Percentiles rank a stretch among this genome's conserved stretches.
phyloP scores from a whole-genome alignment of 1,140 invertebrate genomes.

The Penaeus vannamei region DNA sequence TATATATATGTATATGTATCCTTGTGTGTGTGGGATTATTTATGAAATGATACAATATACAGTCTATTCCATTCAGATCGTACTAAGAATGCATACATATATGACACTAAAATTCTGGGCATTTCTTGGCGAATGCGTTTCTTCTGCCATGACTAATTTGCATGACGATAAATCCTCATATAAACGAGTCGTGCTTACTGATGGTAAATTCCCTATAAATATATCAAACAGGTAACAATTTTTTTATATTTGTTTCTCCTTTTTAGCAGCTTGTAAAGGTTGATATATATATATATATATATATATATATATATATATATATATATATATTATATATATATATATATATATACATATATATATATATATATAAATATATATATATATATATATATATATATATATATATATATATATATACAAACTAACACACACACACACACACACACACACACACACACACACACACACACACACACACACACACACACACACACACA shows the following conservation, averaged over 20 bases:
- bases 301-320: too few relatives aligned
- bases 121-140: too few relatives aligned
- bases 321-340: neutral
- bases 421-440: neutral
- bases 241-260: neutral
- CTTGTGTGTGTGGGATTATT: too few relatives aligned
- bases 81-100: too few relatives aligned
- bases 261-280: neutral
- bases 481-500: neutral
- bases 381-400: constrained; percentile 23
- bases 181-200: too few relatives aligned
- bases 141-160: too few relatives aligned
- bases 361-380: constrained; percentile 13
- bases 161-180: too few relatives aligned
- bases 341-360: constrained; percentile 20
- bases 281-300: neutral
- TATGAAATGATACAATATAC: too few relatives aligned
- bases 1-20: too few relatives aligned
- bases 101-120: too few relatives aligned
- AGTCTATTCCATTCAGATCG: too few relatives aligned
- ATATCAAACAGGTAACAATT: neutral
- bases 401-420: neutral
- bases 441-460: neutral
- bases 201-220: too few relatives aligned
- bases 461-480: neutral